phyloP scores from a whole-genome alignment of 1,140 invertebrate genomes.

The Drosophila mauritiana region DNA sequence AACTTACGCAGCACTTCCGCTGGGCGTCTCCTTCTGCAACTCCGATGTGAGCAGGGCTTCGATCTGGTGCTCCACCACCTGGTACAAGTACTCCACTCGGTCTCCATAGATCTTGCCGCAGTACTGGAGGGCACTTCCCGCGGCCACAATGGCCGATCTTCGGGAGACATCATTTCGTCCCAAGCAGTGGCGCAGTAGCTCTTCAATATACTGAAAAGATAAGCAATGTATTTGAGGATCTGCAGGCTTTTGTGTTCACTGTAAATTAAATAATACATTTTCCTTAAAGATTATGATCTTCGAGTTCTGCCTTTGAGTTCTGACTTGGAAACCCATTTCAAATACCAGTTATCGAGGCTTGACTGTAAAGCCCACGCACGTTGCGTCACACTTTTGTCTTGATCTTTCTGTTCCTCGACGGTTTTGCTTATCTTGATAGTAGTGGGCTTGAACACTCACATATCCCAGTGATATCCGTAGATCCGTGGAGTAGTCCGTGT shows the following conservation, averaged over 20 bases:
- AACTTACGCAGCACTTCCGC: slow-evolving; percentile 42
- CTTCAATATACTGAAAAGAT: slow-evolving; percentile 49
- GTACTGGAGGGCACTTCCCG: slow-evolving; percentile 52
- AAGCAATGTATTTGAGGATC: not conserved
- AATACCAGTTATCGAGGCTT: too few species aligned
- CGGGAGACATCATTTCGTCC: slow-evolving; percentile 19
- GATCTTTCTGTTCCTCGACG: too few species aligned
- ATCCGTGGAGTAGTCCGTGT: slow-evolving; percentile 69
- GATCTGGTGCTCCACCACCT: slow-evolving; percentile 55
- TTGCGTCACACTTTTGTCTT: too few species aligned
- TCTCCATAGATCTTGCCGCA: slow-evolving; percentile 63
- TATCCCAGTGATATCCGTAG: slow-evolving; percentile 63
- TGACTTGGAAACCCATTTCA: too few species aligned
- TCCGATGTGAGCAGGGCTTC: slow-evolving; percentile 44
- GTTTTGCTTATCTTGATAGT: not conserved
- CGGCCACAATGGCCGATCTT: slow-evolving; percentile 35
- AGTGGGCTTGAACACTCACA: slow-evolving; percentile 45
- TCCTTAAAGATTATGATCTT: too few species aligned
- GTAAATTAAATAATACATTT: too few species aligned
- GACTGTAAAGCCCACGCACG: too few species aligned
- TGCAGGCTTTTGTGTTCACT: not conserved
- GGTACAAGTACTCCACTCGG: slow-evolving; percentile 57
- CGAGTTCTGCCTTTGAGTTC: too few species aligned
- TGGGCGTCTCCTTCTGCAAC: slow-evolving; percentile 23
- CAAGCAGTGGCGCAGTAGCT: slow-evolving; percentile 30